Evolutionary conservation across 2,113 vertebrate species (phyloP).

Genomic region (Nesogale talazaci): DNA sequence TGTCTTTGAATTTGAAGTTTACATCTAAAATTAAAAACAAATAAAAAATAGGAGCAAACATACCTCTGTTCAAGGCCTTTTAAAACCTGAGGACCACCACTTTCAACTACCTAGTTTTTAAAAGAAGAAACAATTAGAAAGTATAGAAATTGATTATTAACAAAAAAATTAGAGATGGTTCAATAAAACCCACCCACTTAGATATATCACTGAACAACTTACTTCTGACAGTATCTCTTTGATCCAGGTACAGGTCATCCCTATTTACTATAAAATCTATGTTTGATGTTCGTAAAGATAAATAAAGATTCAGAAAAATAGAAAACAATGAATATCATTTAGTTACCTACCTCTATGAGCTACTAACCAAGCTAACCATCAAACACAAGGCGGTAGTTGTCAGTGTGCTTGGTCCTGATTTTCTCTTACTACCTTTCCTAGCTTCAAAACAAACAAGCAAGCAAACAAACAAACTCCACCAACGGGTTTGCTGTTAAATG

Average conservation of each 20-base stretch:
- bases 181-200: not conserved
- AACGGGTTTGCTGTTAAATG: not conserved
- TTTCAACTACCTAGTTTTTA: conserved; percentile 85
- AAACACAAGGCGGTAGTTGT: not conserved
- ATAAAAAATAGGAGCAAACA: not conserved
- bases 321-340: not conserved
- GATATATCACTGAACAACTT: not conserved
- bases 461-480: not conserved
- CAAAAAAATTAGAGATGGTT: not conserved
- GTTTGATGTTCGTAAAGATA: not conserved
- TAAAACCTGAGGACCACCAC: conserved; percentile 82
- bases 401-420: not conserved
- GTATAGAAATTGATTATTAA: not conserved
- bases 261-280: not conserved
- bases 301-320: conserved; percentile 47
- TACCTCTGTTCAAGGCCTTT: conserved; percentile 88
- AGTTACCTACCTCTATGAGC: not conserved
- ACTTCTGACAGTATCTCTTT: not conserved
- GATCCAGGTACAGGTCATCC: not conserved
- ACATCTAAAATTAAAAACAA: not conserved
- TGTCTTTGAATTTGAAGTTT: not conserved
- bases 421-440: not conserved
- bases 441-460: not conserved
- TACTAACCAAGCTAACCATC: not conserved
- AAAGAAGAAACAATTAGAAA: conserved; percentile 60